These are phyloP conservation scores for Aptenodytes forsteri DNA, from an alignment of 2,113 vertebrate species.

Conservation along the genomic window DNA sequence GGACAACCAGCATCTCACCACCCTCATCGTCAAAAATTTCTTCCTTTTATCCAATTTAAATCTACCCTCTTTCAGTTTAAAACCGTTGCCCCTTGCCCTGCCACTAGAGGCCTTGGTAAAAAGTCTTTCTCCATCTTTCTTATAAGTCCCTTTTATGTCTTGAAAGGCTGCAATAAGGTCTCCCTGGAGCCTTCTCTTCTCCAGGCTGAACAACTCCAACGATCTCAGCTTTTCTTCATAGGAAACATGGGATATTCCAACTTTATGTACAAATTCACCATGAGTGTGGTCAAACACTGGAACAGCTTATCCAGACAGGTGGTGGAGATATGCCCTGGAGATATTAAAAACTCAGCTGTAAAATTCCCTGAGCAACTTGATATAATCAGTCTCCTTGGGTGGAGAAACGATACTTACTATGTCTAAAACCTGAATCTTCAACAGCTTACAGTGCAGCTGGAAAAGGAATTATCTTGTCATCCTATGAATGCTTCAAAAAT, in stretches of 20 bases:
- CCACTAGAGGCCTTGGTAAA: neutral
- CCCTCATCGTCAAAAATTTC: neutral
- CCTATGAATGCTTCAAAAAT: neutral
- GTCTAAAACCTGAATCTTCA: neutral
- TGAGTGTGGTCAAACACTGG: neutral
- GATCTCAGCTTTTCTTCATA: neutral
- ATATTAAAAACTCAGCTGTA: neutral
- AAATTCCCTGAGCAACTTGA: neutral
- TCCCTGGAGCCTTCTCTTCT: neutral
- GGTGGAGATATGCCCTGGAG: neutral
- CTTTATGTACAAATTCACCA: neutral
- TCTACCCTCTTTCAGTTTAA: neutral
- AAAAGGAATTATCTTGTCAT: neutral
- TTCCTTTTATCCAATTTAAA: neutral
- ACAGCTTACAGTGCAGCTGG: neutral
- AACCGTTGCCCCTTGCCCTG: neutral
- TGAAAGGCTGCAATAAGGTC: neutral
- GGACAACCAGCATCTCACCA: neutral
- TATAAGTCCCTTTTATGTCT: neutral
- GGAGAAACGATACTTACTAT: neutral
- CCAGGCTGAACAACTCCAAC: neutral
- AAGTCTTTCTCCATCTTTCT: neutral
- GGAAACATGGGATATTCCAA: neutral
- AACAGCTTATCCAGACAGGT: neutral
- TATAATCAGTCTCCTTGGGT: neutral